Evolutionary conservation across 2,113 vertebrate genomes (phyloP).

Genomic region (Mormoops blainvillei): DNA sequence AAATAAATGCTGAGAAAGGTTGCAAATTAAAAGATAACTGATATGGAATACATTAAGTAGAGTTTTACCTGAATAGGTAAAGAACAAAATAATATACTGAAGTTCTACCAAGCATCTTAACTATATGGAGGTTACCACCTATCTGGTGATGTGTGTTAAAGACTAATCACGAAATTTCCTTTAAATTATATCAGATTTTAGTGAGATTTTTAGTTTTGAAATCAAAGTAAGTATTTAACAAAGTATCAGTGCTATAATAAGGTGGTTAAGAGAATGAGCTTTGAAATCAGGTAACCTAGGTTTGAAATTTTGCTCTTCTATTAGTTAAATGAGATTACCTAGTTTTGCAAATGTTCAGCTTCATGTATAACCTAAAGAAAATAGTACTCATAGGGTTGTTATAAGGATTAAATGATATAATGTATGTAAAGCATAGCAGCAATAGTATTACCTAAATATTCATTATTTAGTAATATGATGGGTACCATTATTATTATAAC

Average conservation of each 20-base stretch:
- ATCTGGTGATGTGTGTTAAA: neutral
- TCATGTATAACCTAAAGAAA: conserved; percentile 19
- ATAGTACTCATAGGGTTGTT: neutral
- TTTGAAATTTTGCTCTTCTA: neutral
- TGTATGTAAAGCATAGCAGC: neutral
- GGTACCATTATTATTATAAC: neutral
- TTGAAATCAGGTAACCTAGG: neutral
- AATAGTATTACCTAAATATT: neutral
- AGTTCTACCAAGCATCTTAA: neutral
- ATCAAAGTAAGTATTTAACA: neutral
- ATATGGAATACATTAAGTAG: neutral
- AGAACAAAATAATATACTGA: neutral
- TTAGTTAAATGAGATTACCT: neutral
- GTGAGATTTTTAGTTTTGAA: neutral
- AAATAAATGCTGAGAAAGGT: neutral
- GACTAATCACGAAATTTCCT: neutral
- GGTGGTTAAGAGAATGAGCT: neutral
- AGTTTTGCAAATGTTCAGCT: conserved; percentile 4
- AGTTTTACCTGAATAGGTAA: neutral
- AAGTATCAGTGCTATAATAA: neutral
- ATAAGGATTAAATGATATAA: neutral
- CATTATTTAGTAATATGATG: neutral
- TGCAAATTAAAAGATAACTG: neutral
- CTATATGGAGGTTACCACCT: neutral
- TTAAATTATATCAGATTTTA: neutral